phyloP scores from a whole-genome alignment of 2,888 invertebrate genomes.

The Embidobia sp. region DNA sequence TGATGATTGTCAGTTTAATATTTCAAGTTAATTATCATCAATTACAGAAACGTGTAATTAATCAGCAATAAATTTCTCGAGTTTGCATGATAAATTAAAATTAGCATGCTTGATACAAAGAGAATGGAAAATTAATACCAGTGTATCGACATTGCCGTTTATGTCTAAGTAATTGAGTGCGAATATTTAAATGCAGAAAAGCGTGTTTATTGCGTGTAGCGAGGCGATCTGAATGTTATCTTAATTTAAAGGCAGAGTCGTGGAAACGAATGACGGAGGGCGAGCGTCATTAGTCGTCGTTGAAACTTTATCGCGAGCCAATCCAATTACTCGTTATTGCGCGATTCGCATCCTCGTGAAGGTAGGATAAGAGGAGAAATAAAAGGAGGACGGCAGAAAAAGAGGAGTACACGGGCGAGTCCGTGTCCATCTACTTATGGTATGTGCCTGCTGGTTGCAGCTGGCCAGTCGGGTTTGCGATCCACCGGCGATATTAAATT shows the following conservation, averaged over 20 bases:
- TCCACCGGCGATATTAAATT: conserved; percentile 83
- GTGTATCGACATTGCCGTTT: background rate
- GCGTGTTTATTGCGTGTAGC: conserved; percentile 43
- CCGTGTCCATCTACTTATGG: conserved; percentile 65
- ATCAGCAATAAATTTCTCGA: too few relatives aligned
- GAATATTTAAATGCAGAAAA: conserved; percentile 32
- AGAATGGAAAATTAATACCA: background rate
- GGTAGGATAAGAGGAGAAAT: conserved; percentile 57
- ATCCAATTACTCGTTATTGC: conserved; percentile 64
- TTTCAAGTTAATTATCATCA: too few relatives aligned
- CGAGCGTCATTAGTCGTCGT: conserved; percentile 57
- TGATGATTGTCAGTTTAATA: too few relatives aligned
- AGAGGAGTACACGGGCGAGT: conserved; percentile 53
- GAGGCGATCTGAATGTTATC: conserved; percentile 45
- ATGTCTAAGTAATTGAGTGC: background rate
- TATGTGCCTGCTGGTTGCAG: conserved; percentile 65
- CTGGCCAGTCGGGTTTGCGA: conserved; percentile 66
- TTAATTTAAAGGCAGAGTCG: conserved; percentile 43
- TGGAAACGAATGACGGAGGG: conserved; percentile 50
- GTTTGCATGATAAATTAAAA: too few relatives aligned
- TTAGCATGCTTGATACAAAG: too few relatives aligned
- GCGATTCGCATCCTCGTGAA: conserved; percentile 62
- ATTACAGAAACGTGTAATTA: too few relatives aligned
- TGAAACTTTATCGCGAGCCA: conserved; percentile 62
- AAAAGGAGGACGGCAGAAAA: conserved; percentile 46